Evolutionary conservation across 2,113 vertebrate species (phyloP).

Genomic region (Fulica atra): DNA sequence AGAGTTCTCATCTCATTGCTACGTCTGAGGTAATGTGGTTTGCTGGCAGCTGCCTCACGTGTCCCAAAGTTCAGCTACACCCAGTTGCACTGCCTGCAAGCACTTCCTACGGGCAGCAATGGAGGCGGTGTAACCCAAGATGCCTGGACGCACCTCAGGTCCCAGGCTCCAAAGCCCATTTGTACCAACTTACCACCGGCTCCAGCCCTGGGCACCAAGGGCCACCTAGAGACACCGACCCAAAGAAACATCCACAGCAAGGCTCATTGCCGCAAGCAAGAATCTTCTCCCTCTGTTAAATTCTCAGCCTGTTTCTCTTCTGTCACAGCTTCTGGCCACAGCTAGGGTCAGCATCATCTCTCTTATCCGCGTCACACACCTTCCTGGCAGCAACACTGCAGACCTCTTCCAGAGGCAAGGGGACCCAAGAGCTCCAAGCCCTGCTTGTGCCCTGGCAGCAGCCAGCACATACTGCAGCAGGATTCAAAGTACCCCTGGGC

Average conservation of each 20-base stretch:
- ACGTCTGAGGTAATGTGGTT: not conserved
- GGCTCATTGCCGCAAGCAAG: not conserved
- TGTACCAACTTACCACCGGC: accelerated
- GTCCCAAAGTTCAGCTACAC: not conserved
- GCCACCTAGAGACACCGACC: not conserved
- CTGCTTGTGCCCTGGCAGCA: not conserved
- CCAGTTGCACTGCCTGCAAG: not conserved
- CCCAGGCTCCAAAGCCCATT: not conserved
- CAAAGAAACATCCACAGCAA: not conserved
- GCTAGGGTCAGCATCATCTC: not conserved
- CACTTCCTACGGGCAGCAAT: not conserved
- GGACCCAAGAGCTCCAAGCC: not conserved
- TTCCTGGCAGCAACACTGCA: not conserved
- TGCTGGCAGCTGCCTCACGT: not conserved
- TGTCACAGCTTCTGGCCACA: not conserved
- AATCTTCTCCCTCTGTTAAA: not conserved
- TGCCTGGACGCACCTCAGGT: not conserved
- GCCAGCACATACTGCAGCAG: not conserved
- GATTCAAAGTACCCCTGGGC: not conserved
- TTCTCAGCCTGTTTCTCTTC: not conserved
- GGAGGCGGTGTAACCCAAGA: accelerated
- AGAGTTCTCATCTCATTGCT: not conserved
- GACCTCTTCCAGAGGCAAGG: not conserved
- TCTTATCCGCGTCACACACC: not conserved
- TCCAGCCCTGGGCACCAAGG: not conserved